These are phyloP conservation scores for Muscidifurax raptorellus DNA, from an alignment of 1,140 invertebrate genomes.

Conservation along the genomic window DNA sequence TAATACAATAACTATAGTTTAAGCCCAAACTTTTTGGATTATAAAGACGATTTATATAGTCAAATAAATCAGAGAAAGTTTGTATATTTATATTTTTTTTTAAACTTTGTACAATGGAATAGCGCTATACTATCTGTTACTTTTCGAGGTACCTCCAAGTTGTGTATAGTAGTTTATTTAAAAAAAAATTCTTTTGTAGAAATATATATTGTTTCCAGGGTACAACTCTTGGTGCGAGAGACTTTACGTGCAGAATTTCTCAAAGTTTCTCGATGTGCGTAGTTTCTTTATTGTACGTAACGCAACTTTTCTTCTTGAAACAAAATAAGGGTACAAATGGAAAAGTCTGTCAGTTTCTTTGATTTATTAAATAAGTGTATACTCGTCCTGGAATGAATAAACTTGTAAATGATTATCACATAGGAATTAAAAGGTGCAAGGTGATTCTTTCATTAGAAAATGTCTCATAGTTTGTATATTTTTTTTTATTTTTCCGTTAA, in stretches of 20 bases:
- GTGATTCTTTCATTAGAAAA: neutral
- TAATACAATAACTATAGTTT: too few relatives aligned
- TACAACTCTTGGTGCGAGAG: neutral
- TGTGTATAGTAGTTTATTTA: neutral
- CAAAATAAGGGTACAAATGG: neutral
- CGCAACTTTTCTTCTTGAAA: slow-evolving; percentile 22
- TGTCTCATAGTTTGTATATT: neutral
- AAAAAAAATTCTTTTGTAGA: neutral
- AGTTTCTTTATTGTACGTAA: neutral
- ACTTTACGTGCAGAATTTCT: neutral
- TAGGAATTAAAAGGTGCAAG: neutral
- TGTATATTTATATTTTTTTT: too few relatives aligned
- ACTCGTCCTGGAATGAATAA: too few relatives aligned
- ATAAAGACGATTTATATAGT: too few relatives aligned
- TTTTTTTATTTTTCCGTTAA: slow-evolving; percentile 37
- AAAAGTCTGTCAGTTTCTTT: neutral
- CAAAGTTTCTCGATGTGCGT: neutral
- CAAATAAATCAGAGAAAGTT: too few relatives aligned
- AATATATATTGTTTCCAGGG: neutral
- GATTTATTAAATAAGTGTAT: neutral
- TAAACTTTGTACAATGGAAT: too few relatives aligned
- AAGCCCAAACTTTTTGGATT: too few relatives aligned
- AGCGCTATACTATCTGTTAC: too few relatives aligned
- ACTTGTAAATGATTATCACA: neutral
- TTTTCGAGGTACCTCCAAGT: too few relatives aligned